Percentiles rank a stretch among this genome's conserved stretches.
Evolutionary conservation across 2,113 vertebrate species (phyloP).

Genomic region (Chitala chitala): DNA sequence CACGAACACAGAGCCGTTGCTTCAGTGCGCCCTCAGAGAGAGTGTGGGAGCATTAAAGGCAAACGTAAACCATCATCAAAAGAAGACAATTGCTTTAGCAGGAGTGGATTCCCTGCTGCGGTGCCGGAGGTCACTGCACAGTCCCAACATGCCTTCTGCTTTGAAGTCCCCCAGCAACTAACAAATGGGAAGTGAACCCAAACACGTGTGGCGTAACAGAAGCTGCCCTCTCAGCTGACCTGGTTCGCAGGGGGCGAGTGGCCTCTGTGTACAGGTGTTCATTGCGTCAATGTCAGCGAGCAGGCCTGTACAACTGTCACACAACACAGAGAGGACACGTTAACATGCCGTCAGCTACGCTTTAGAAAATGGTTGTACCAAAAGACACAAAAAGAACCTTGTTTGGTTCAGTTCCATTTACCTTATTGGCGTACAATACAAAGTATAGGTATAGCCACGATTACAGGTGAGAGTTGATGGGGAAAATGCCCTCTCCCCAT

Average conservation of each 20-base stretch:
- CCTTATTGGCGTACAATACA: too few species aligned
- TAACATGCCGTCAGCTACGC: too few species aligned
- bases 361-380: too few species aligned
- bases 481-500: too few species aligned
- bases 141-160: neutral
- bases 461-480: too few species aligned
- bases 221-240: neutral
- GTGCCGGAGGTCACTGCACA: neutral
- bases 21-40: too few species aligned
- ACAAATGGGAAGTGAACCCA: conserved; percentile 4
- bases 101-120: neutral
- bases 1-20: neutral
- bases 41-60: neutral
- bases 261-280: neutral
- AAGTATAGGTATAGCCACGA: too few species aligned
- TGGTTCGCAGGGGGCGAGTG: neutral
- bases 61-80: neutral
- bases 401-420: too few species aligned
- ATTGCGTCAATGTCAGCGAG: neutral
- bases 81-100: neutral
- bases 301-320: neutral
- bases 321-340: neutral
- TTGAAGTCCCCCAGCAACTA: neutral
- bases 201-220: neutral
- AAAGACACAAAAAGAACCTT: too few species aligned